Evolutionary conservation across 1,140 invertebrate species (phyloP), one percentile per base, ranked within the genome.

Genomic region (Elymnias hypermnestra): DNA sequence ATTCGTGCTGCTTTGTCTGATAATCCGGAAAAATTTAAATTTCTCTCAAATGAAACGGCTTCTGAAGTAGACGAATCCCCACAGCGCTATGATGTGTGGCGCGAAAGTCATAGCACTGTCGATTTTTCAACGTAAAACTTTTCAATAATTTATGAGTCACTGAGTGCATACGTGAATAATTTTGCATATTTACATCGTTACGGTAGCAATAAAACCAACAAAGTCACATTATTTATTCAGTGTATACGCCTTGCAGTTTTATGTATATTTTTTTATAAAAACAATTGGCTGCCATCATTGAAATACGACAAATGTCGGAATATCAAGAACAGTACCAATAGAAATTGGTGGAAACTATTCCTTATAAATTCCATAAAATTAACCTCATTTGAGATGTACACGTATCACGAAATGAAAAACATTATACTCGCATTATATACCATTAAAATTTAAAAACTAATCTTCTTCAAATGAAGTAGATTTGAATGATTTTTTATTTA

Each of bases 1-100:
- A 43, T 83, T 7, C 51, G 76, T 9, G 38, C 28, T 17, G 45
- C 55, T n/a, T 7, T 42, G 0, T n/a, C 10, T n/a, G 52, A 63
- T 23, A 51, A 63, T 31, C 37, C 45, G 4, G 22, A 23, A 4
- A 37, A 51, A 36, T 9, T 59, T 5, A 23, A 39, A 6, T 26
- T 48, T 12, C 35, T 66, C 6, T 37, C 44, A 3, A 53, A 40
- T 10, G 48, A 22, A 14, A 46, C 28, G n/a, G 37, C 47, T 4
- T 22, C 17, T 22, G 22, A 35, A 40, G 23, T 14, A 1, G 44
- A 42, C 18, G 22, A 43, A 5, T 9, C 35, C n/a, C 8, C 12
- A 25, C 17, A 47, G 5, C 5, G 6, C 1, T 3, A 10, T 5
- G 19, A 28, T 31, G 12, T 40, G 10, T 42, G 35, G 35, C 17